Evolutionary conservation across 1,140 invertebrate species (phyloP).

Genomic region (Phymorhynchus buccinoides): DNA sequence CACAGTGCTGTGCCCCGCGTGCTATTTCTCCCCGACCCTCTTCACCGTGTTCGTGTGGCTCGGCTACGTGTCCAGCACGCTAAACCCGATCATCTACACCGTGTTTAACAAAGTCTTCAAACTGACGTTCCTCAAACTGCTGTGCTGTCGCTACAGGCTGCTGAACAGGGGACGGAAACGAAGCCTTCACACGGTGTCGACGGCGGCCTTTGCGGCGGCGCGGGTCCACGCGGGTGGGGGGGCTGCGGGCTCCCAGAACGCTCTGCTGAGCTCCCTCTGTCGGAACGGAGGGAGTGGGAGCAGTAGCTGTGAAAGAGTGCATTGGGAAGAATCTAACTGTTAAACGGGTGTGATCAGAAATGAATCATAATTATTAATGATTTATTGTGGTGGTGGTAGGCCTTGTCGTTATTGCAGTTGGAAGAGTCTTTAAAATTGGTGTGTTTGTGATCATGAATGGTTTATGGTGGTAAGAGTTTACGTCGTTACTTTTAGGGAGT

Average conservation of each 20-base stretch:
- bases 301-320: slow-evolving; percentile 5
- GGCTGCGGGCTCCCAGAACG: neutral
- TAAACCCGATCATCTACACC: slow-evolving; percentile 75
- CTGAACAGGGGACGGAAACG: slow-evolving; percentile 49
- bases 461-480: neutral
- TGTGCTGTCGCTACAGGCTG: slow-evolving; percentile 63
- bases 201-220: neutral
- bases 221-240: neutral
- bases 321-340: slow-evolving; percentile 42
- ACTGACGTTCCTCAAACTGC: slow-evolving; percentile 69
- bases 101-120: slow-evolving; percentile 74
- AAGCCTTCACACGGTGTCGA: slow-evolving; percentile 22
- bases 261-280: slow-evolving; percentile 34
- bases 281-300: slow-evolving; percentile 40
- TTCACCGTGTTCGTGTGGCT: slow-evolving; percentile 72
- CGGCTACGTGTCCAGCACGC: slow-evolving; percentile 71
- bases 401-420: no score
- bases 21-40: slow-evolving; percentile 70
- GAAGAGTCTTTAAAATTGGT: neutral
- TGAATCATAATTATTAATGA: no score
- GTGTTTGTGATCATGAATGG: neutral
- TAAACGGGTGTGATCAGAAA: neutral
- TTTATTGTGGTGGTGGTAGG: no score
- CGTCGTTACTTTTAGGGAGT: neutral
- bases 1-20: slow-evolving; percentile 74